phyloP scores from a whole-genome alignment of 2,888 invertebrate genomes.

The Cinara cedri region DNA sequence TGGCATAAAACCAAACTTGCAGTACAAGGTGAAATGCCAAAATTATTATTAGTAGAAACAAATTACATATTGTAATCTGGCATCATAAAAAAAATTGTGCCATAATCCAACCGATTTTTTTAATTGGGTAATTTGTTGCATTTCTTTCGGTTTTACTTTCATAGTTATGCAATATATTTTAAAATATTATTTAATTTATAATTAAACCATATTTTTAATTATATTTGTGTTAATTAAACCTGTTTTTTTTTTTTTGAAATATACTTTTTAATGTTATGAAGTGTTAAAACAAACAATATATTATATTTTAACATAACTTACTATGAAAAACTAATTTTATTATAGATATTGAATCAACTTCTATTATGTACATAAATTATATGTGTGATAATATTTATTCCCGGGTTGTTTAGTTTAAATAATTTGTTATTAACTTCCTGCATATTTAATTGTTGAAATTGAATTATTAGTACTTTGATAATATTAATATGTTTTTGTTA shows the following conservation, averaged over 20 bases:
- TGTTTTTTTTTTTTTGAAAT: background rate
- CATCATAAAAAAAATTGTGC: conserved; percentile 31
- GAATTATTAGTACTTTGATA: background rate
- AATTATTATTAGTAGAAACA: background rate
- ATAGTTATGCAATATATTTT: conserved; percentile 10
- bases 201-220: conserved; percentile 3
- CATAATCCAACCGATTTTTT: conserved; percentile 18
- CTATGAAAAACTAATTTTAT: conserved; percentile 4
- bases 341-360: background rate
- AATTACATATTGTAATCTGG: background rate
- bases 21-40: background rate
- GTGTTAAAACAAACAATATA: background rate
- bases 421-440: background rate
- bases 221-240: background rate
- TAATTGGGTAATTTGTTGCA: conserved; percentile 16
- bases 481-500: conserved; percentile 4
- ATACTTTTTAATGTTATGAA: background rate
- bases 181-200: conserved; percentile 19
- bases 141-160: conserved; percentile 20
- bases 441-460: background rate
- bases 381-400: background rate
- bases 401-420: conserved; percentile 3
- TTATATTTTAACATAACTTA: background rate
- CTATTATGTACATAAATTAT: background rate
- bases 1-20: background rate